A percentile compares a stretch with the other conserved stretches of the same genome.
Conservation (phyloP, 2,888 invertebrate genomes). For the Quadroppia sp. region DNA sequence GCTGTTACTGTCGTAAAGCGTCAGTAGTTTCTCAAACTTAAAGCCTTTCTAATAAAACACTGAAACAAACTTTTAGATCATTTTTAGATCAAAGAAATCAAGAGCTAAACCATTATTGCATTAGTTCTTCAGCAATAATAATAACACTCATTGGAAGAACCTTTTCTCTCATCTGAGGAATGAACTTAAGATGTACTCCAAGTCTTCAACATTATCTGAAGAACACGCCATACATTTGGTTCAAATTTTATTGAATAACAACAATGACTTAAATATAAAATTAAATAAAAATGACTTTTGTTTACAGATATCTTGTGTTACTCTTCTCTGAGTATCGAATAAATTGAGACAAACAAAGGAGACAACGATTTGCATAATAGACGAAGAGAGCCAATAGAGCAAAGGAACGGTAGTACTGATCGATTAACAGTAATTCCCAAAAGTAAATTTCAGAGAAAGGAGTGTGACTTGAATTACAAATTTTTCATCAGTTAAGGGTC, state of each 20-base stretch:
- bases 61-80: background rate
- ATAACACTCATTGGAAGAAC: no score
- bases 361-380: background rate
- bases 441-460: slow-evolving; percentile 1
- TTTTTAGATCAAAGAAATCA: background rate
- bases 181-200: no score
- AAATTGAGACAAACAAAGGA: background rate
- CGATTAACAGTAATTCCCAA: slow-evolving; percentile 27
- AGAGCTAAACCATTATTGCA: background rate
- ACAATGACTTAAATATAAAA: no score
- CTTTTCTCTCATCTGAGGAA: no score
- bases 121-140: background rate
- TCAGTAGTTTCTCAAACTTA: no score
- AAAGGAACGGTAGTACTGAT: background rate
- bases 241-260: no score
- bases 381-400: background rate
- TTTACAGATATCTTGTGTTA: no score
- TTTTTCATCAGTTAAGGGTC: background rate
- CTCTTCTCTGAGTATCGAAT: background rate
- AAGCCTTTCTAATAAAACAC: background rate
- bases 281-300: no score
- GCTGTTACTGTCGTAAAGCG: background rate
- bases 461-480: slow-evolving; percentile 35
- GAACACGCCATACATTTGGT: no score
- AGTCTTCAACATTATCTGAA: no score